A percentile compares a stretch with the other conserved stretches of the same genome.
Conservation (phyloP, 2,797 vertebrate genomes). For the Odontamblyopus rebecca region DNA sequence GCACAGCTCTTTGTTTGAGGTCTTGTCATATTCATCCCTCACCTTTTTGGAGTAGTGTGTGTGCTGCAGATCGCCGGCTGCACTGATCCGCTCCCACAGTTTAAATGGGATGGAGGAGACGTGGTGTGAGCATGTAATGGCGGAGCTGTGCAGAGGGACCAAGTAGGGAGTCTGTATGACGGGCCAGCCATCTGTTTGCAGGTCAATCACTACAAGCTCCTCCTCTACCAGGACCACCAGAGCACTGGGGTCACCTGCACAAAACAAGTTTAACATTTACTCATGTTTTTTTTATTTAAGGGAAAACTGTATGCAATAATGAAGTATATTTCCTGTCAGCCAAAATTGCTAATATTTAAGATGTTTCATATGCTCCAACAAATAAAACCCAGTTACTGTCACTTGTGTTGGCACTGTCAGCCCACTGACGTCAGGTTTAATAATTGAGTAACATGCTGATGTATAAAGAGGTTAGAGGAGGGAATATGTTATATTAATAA, state of each 20-base stretch:
- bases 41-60: slow-evolving; percentile 88
- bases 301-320: background rate
- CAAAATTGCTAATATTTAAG: background rate
- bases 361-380: background rate
- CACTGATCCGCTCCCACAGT: slow-evolving; percentile 90
- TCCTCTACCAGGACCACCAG: slow-evolving; percentile 95
- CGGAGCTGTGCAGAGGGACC: slow-evolving; percentile 94
- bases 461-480: background rate
- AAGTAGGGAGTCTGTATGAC: slow-evolving; percentile 92
- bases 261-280: background rate
- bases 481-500: background rate
- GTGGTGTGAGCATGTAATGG: slow-evolving; percentile 97
- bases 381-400: background rate
- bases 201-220: slow-evolving; percentile 93
- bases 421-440: background rate
- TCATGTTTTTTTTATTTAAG: background rate
- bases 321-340: too few species aligned
- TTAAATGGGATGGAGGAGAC: slow-evolving; percentile 95
- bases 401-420: background rate
- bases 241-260: slow-evolving; percentile 80
- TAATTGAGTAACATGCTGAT: background rate
- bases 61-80: slow-evolving; percentile 86
- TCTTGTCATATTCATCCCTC: background rate
- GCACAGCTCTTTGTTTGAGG: background rate
- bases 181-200: slow-evolving; percentile 89